These are phyloP conservation scores for Clangula hyemalis DNA, from an alignment of 2,797 vertebrate species.

Conservation along the genomic window DNA sequence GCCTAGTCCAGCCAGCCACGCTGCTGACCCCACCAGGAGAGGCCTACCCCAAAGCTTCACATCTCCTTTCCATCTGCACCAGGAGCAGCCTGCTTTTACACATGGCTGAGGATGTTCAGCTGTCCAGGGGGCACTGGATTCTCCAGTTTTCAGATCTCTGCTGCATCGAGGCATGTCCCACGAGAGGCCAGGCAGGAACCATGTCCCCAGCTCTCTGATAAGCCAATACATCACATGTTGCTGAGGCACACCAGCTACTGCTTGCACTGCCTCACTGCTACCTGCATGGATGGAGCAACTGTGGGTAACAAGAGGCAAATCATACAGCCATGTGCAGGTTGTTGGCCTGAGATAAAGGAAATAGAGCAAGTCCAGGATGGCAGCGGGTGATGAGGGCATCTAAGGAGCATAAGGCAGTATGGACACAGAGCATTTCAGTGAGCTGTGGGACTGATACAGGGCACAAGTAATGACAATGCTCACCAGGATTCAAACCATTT, in stretches of 20 bases:
- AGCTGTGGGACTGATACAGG: background rate
- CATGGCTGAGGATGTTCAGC: background rate
- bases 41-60: background rate
- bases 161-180: background rate
- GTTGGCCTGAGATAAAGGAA: background rate
- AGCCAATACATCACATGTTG: rapidly evolving
- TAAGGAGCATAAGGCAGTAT: background rate
- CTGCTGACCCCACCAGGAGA: background rate
- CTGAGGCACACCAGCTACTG: background rate
- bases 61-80: background rate
- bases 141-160: background rate
- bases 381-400: rapidly evolving
- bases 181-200: background rate
- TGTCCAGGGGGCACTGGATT: background rate
- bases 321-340: rapidly evolving
- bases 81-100: background rate
- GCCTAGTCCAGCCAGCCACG: background rate
- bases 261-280: background rate
- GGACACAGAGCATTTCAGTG: background rate
- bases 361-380: background rate
- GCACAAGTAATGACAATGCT: rapidly evolving
- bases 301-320: background rate
- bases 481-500: background rate
- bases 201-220: background rate
- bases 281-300: background rate